Evolutionary conservation across 2,113 vertebrate species (phyloP).

Genomic region (Loxodonta africana): DNA sequence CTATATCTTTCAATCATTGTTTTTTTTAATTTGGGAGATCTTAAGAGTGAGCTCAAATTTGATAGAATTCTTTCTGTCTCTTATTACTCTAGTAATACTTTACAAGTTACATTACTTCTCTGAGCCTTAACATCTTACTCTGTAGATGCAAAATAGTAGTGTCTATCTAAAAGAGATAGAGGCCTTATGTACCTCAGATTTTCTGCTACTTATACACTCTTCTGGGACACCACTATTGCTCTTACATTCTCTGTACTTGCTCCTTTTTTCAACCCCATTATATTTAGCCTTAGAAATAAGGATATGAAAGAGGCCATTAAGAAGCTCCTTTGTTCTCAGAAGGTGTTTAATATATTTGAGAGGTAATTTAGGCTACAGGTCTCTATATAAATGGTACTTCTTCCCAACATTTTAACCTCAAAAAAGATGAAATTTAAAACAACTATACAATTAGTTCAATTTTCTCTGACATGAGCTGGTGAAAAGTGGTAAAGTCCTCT

Average conservation of each 20-base stretch:
- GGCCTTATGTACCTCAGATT: slow-evolving; percentile 1
- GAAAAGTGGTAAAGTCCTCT: not conserved
- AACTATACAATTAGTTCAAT: not conserved
- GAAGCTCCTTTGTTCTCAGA: slow-evolving; percentile 38
- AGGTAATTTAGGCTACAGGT: not conserved
- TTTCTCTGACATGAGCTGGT: not conserved
- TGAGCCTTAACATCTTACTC: not conserved
- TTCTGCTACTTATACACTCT: not conserved
- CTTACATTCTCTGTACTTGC: slow-evolving; percentile 4
- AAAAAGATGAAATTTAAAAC: not conserved
- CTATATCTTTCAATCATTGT: not conserved
- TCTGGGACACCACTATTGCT: not conserved
- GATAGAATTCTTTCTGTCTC: not conserved
- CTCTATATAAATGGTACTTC: not conserved
- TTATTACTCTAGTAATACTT: not conserved
- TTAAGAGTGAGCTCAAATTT: not conserved
- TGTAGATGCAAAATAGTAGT: not conserved
- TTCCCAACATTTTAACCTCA: not conserved
- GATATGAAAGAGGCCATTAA: slow-evolving; percentile 39
- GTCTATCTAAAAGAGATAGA: too few species aligned
- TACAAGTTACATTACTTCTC: not conserved
- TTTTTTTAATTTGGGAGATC: not conserved
- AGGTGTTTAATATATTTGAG: not conserved
- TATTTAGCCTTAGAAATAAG: slow-evolving; percentile 28
- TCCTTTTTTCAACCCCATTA: slow-evolving; percentile 43